Percentiles rank a stretch among this genome's conserved stretches.
Conservation (phyloP, 2,888 invertebrate genomes). For the Clitarchus hookeri region DNA sequence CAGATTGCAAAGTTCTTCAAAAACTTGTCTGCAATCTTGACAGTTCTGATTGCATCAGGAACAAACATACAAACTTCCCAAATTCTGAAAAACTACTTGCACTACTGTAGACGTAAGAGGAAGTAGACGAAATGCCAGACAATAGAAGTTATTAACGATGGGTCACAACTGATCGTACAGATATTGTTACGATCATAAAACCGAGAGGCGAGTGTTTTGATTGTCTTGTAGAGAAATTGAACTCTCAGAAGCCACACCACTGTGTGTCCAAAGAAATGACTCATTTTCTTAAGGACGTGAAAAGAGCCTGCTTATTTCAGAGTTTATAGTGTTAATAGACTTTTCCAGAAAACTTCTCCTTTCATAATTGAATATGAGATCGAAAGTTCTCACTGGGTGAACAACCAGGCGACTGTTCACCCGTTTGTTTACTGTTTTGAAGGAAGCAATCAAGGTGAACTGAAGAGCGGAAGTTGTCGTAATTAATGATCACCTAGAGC, state of each 20-base stretch:
- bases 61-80: neutral
- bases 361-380: neutral
- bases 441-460: neutral
- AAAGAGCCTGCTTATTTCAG: neutral
- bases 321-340: neutral
- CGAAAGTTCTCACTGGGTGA: slow-evolving; percentile 9
- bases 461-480: neutral
- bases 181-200: neutral
- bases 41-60: neutral
- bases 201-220: neutral
- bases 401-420: neutral
- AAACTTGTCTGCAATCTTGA: neutral
- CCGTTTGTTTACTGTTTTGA: neutral
- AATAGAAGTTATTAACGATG: neutral
- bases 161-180: slow-evolving; percentile 5
- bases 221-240: neutral
- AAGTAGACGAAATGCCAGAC: neutral
- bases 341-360: slow-evolving; percentile 5
- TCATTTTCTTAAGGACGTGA: neutral
- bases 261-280: neutral
- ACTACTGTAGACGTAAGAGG: neutral
- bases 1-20: neutral
- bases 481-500: neutral
- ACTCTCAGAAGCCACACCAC: neutral
- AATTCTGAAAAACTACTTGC: neutral